Evolutionary conservation across 2,113 vertebrate genomes (phyloP).

Genomic region (Carassius auratus): DNA sequence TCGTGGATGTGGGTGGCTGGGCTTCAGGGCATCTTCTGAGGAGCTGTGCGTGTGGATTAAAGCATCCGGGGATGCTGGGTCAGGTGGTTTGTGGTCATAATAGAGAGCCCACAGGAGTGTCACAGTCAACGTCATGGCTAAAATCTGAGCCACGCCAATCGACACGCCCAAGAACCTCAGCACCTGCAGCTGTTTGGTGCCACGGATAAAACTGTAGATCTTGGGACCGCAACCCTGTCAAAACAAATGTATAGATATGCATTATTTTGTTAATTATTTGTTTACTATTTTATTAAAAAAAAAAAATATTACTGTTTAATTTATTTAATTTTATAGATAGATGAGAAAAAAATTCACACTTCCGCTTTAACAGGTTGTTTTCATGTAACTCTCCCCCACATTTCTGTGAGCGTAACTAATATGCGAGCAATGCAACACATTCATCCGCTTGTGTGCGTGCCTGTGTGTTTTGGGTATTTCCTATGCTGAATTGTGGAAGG

Average conservation of each 20-base stretch:
- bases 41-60: conserved; percentile 73
- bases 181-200: conserved; percentile 90
- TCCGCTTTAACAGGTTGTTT: conserved; percentile 41
- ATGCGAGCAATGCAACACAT: conserved; percentile 40
- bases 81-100: conserved; percentile 83
- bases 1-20: conserved; percentile 61
- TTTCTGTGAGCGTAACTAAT: not conserved
- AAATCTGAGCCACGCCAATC: conserved; percentile 92
- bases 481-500: conserved; percentile 48
- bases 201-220: conserved; percentile 93
- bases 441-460: conserved; percentile 47
- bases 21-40: conserved; percentile 78
- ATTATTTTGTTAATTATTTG: too few species aligned
- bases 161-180: conserved; percentile 94
- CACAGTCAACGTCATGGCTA: conserved; percentile 95
- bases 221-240: conserved; percentile 94
- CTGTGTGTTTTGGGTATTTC: conserved; percentile 43
- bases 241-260: not conserved
- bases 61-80: conserved; percentile 68
- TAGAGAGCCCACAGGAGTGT: conserved; percentile 94
- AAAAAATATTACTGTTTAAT: too few species aligned
- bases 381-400: not conserved
- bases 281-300: too few species aligned
- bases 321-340: too few species aligned
- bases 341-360: not conserved